Evolutionary conservation across 2,888 invertebrate genomes (phyloP).

Genomic region (Drosophila lacicola): DNA sequence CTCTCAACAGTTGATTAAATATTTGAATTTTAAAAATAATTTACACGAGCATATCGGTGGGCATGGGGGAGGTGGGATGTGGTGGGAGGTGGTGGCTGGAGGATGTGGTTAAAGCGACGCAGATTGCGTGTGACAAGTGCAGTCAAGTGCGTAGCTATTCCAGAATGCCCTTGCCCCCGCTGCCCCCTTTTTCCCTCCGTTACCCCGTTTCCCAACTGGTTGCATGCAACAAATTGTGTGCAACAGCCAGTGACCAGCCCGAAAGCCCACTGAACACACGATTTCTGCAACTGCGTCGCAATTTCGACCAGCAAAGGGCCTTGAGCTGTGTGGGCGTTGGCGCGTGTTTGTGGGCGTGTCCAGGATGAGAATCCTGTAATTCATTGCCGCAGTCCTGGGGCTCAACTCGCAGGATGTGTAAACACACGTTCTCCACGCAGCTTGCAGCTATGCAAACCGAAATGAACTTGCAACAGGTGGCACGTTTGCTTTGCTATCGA

Average conservation of each 20-base stretch:
- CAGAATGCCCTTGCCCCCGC: slow-evolving; percentile 22
- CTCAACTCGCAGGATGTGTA: slow-evolving; percentile 15
- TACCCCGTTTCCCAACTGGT: background rate
- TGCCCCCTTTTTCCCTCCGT: no score
- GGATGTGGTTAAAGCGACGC: slow-evolving; percentile 17
- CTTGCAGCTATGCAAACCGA: slow-evolving; percentile 4
- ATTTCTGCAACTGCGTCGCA: slow-evolving; percentile 28
- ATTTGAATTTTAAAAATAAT: slow-evolving; percentile 66
- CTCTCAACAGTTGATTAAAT: slow-evolving; percentile 67
- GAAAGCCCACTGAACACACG: no score
- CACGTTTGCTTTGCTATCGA: slow-evolving; percentile 47
- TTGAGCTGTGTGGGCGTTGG: slow-evolving; percentile 8
- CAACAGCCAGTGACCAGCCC: no score
- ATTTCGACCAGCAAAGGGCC: slow-evolving; percentile 20
- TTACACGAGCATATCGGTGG: slow-evolving; percentile 7
- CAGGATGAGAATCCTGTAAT: slow-evolving; percentile 41
- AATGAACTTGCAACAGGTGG: slow-evolving; percentile 43
- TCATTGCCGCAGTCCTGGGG: slow-evolving; percentile 16
- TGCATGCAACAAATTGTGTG: background rate
- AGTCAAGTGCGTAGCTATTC: slow-evolving; percentile 42
- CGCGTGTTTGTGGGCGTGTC: slow-evolving; percentile 19
- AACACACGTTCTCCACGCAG: slow-evolving; percentile 21
- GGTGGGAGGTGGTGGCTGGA: background rate
- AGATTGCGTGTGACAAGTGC: slow-evolving; percentile 61
- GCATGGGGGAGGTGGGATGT: background rate